Percentiles rank a stretch among this genome's conserved stretches.
These are phyloP conservation scores for Neomorphus geoffroyi DNA, from an alignment of 2,797 vertebrate genomes.

Conservation along the genomic window DNA sequence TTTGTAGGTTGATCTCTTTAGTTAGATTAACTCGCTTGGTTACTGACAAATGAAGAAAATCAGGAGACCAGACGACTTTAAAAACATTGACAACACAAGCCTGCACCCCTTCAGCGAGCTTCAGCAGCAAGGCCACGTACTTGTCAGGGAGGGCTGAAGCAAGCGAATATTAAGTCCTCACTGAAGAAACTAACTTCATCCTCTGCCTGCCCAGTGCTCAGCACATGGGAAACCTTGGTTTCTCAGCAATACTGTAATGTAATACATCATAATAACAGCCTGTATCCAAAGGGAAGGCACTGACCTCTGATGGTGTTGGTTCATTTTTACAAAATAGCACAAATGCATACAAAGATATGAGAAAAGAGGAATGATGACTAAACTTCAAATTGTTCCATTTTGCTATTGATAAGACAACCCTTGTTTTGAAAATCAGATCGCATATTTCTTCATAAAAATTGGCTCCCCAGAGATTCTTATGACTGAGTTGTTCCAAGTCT, in stretches of 20 bases:
- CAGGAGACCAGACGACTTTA: neutral
- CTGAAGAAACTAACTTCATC: neutral
- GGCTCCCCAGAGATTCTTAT: neutral
- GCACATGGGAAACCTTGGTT: neutral
- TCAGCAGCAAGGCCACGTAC: neutral
- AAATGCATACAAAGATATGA: neutral
- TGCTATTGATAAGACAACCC: neutral
- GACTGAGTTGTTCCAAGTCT: neutral
- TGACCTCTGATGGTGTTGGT: neutral
- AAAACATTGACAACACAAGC: neutral
- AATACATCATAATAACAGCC: neutral
- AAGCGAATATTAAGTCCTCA: neutral
- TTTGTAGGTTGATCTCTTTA: neutral
- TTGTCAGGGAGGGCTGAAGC: neutral
- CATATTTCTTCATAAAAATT: neutral
- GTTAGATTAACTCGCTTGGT: neutral
- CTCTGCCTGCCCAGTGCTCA: neutral
- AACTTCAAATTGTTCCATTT: neutral
- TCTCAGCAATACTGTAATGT: rapidly evolving
- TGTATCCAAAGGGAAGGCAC: neutral
- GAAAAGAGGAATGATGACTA: neutral
- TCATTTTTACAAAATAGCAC: neutral
- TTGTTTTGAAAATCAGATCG: neutral
- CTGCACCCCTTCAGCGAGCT: neutral
- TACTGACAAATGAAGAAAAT: neutral